Conservation (phyloP, 2,888 invertebrate genomes). For the Drosophila suboccidentalis region DNA sequence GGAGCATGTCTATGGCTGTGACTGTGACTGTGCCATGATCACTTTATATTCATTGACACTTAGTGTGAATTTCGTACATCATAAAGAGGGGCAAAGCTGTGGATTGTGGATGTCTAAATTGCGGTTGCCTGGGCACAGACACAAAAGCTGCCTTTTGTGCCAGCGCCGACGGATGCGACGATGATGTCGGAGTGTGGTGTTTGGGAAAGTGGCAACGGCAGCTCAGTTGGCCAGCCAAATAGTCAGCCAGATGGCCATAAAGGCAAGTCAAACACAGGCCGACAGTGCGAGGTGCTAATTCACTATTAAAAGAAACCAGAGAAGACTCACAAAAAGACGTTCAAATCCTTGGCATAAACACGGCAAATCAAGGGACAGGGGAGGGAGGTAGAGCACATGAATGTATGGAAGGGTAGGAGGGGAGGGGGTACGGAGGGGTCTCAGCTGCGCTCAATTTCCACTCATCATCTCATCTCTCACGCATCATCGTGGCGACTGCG, state of each 20-base stretch:
- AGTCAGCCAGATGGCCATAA: constrained; percentile 58
- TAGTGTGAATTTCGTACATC: constrained; percentile 77
- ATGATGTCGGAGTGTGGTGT: constrained; percentile 2
- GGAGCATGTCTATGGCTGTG: constrained; percentile 19
- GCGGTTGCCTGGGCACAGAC: constrained; percentile 59
- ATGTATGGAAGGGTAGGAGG: not conserved
- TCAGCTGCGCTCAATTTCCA: constrained; percentile 64
- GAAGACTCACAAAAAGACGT: constrained; percentile 27
- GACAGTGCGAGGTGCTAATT: constrained; percentile 74
- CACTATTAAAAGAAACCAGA: constrained; percentile 83
- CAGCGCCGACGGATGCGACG: constrained; percentile 39
- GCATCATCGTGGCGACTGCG: constrained; percentile 54
- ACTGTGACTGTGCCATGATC: constrained; percentile 72
- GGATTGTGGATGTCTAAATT: constrained; percentile 57
- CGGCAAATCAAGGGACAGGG: not conserved
- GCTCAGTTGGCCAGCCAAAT: constrained; percentile 25
- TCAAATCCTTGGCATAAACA: constrained; percentile 50
- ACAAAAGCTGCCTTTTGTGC: constrained; percentile 76
- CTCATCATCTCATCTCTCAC: constrained; percentile 73
- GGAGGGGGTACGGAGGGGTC: not conserved
- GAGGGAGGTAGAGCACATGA: not conserved
- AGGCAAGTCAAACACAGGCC: constrained; percentile 56
- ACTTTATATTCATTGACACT: constrained; percentile 81
- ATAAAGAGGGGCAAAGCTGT: constrained; percentile 61
- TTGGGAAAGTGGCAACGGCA: constrained; percentile 56